These are phyloP conservation scores for Drosophila lowei DNA, from an alignment of 1,140 invertebrate species.

Conservation along the genomic window DNA sequence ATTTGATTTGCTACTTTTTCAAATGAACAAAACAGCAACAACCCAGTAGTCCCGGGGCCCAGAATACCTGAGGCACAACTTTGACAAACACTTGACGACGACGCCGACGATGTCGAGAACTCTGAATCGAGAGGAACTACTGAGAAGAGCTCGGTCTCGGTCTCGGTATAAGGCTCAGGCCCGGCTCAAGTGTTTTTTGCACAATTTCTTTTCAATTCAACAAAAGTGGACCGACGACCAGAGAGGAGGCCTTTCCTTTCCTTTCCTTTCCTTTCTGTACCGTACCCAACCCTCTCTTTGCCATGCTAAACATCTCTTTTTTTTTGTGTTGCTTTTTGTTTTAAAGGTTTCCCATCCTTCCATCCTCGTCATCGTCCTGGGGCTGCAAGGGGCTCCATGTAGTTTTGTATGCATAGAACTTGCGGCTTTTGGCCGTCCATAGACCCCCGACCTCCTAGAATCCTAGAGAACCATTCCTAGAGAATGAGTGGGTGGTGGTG, in stretches of 20 bases:
- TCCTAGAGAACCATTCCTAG: neutral
- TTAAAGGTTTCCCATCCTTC: conserved; percentile 50
- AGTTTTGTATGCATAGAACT: conserved; percentile 74
- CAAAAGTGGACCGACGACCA: conserved; percentile 65
- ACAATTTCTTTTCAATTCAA: conserved; percentile 81
- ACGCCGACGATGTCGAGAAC: conserved; percentile 29
- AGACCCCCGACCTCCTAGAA: conserved; percentile 29
- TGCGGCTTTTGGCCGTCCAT: conserved; percentile 73
- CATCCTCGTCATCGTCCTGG: conserved; percentile 37
- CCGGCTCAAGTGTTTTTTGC: conserved; percentile 76
- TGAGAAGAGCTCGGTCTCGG: conserved; percentile 27
- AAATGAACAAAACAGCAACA: conserved; percentile 53
- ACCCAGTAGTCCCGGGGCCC: conserved; percentile 30
- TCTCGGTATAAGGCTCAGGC: conserved; percentile 10
- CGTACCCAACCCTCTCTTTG: neutral
- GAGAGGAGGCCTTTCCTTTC: conserved; percentile 47
- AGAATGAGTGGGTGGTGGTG: conserved; percentile 23
- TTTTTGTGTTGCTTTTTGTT: conserved; percentile 64
- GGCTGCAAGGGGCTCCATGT: conserved; percentile 20
- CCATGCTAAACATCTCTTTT: conserved; percentile 62
- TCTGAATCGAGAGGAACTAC: conserved; percentile 34
- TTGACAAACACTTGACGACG: conserved; percentile 72
- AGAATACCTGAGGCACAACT: conserved; percentile 66
- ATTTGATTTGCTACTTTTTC: conserved; percentile 74
- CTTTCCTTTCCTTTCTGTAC: neutral